A percentile compares a stretch with the other conserved stretches of the same genome.
Conservation (phyloP, 2,113 vertebrate species). For the Hemichromis elongatus region DNA sequence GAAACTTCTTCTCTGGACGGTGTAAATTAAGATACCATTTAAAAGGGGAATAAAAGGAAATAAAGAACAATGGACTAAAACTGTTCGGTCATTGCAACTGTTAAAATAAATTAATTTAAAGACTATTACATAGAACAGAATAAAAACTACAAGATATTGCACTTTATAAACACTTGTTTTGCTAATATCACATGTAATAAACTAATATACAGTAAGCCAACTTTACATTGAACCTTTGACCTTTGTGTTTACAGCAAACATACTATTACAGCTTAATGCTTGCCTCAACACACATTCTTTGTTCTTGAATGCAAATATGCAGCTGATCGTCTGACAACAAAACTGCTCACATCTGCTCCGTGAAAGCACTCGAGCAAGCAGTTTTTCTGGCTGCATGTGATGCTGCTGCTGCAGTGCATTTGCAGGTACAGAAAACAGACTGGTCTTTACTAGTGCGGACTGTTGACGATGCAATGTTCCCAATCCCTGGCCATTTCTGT, state of each 20-base stretch:
- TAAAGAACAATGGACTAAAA: background rate
- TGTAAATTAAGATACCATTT: background rate
- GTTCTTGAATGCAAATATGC: background rate
- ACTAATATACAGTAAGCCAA: background rate
- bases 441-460: slow-evolving; percentile 6
- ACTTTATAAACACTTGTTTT: background rate
- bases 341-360: background rate
- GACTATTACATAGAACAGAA: background rate
- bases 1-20: background rate
- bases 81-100: background rate
- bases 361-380: background rate
- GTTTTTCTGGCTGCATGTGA: slow-evolving; percentile 8
- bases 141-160: background rate
- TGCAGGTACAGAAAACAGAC: slow-evolving; percentile 10
- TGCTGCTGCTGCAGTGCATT: slow-evolving; percentile 9
- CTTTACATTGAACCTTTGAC: background rate
- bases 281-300: background rate
- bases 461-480: background rate
- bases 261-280: background rate
- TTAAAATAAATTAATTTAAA: background rate
- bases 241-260: background rate
- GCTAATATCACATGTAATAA: background rate
- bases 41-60: background rate
- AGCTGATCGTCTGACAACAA: background rate
- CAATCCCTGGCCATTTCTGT: background rate